Evolutionary conservation across 2,888 invertebrate genomes (phyloP).

Genomic region (Sclerodermus sp.): DNA sequence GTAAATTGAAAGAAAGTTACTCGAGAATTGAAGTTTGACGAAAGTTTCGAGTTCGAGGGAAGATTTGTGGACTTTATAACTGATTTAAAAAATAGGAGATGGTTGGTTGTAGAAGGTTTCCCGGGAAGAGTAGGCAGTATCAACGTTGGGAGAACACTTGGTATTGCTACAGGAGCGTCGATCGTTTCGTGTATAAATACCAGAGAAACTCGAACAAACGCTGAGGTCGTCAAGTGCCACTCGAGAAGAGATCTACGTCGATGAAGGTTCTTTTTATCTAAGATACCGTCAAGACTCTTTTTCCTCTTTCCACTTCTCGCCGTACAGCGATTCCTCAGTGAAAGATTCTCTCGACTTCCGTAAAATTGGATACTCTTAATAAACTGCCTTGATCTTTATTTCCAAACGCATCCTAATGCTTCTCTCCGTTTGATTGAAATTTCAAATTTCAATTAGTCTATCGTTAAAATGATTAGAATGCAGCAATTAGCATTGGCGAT

Average conservation of each 20-base stretch:
- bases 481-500: no score
- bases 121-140: no score
- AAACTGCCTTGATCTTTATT: constrained; percentile 6
- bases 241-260: background rate
- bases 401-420: constrained; percentile 1
- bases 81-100: no score
- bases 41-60: no score
- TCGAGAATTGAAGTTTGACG: no score
- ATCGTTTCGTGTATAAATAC: background rate
- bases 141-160: no score
- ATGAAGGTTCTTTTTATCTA: background rate
- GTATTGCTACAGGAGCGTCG: background rate
- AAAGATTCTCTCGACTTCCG: constrained; percentile 1
- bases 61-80: no score
- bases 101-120: no score
- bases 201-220: background rate
- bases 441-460: no score
- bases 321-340: background rate
- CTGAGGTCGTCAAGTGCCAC: background rate
- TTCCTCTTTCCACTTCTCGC: background rate
- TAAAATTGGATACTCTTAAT: constrained; percentile 23
- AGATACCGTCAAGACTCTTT: background rate
- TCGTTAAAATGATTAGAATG: no score
- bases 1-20: no score
- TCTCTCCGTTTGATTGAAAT: background rate